phyloP scores from a whole-genome alignment of 2,888 invertebrate genomes.

The Cordilura impudica region DNA sequence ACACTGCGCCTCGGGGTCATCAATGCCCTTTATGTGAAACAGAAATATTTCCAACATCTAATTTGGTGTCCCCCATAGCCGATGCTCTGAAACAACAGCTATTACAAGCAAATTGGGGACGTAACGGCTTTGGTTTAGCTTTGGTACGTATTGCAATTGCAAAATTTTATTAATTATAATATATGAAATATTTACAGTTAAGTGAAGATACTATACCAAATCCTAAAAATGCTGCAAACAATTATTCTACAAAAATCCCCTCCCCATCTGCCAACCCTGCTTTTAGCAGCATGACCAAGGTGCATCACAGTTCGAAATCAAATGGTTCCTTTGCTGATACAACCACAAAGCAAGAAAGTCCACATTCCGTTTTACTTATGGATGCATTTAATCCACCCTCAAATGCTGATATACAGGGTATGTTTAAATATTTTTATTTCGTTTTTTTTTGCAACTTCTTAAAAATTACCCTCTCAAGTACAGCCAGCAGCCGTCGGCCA shows the following conservation, averaged over 20 bases:
- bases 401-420: constrained; percentile 73
- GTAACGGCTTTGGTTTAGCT: constrained; percentile 95
- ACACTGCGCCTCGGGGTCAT: constrained; percentile 97
- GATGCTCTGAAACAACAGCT: constrained; percentile 91
- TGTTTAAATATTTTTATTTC: constrained; percentile 10
- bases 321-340: constrained; percentile 68
- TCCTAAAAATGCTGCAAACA: constrained; percentile 42
- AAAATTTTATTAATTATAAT: neutral
- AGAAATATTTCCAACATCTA: constrained; percentile 89
- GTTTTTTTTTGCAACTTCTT: neutral
- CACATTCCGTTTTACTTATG: constrained; percentile 78
- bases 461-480: neutral
- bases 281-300: constrained; percentile 73
- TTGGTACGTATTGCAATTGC: constrained; percentile 81
- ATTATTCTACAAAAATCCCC: constrained; percentile 51
- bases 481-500: constrained; percentile 76
- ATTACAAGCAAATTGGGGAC: constrained; percentile 95
- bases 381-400: constrained; percentile 77
- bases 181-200: constrained; percentile 66
- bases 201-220: constrained; percentile 69
- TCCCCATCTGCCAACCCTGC: constrained; percentile 60
- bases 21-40: constrained; percentile 92
- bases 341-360: constrained; percentile 69
- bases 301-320: constrained; percentile 72
- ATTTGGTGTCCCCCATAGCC: constrained; percentile 95